Conservation (phyloP, 2,888 invertebrate species). For the Coecobrya sp. region DNA sequence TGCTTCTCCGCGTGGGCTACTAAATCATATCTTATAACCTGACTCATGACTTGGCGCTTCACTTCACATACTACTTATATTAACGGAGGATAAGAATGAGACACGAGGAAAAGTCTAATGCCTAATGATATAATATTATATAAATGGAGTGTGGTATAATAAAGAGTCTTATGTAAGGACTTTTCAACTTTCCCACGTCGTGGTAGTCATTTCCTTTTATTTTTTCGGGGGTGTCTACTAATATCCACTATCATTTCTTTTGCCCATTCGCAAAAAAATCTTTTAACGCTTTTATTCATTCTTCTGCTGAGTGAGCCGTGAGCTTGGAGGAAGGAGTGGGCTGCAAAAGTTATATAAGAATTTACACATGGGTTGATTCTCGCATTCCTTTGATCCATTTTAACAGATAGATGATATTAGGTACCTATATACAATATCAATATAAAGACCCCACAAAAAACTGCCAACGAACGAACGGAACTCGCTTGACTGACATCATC, state of each 20-base stretch:
- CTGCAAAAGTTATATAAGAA: not conserved
- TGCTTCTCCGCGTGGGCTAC: conserved; percentile 55
- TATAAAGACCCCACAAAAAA: not conserved
- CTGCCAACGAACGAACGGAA: conserved; percentile 9
- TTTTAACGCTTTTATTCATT: conserved; percentile 69
- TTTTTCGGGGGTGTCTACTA: conserved; percentile 54
- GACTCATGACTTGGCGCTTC: conserved; percentile 74
- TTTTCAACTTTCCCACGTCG: conserved; percentile 60
- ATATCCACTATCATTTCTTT: conserved; percentile 47
- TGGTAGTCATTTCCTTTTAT: conserved; percentile 70
- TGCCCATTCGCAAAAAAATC: conserved; percentile 66
- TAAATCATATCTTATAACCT: conserved; percentile 81
- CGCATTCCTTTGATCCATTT: conserved; percentile 25
- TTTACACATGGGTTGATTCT: conserved; percentile 32
- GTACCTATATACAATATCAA: not conserved
- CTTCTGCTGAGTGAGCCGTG: not conserved
- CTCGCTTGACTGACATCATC: conserved; percentile 64
- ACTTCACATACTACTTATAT: conserved; percentile 22
- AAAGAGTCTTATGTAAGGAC: not conserved
- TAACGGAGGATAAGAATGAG: conserved; percentile 1
- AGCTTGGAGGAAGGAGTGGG: not conserved
- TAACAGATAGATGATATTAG: not conserved
- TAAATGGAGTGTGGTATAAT: not conserved
- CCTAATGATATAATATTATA: not conserved
- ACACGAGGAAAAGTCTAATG: not conserved